These are phyloP conservation scores for Ceratothoa steindachneri DNA, from an alignment of 2,888 invertebrate species.

Conservation along the genomic window DNA sequence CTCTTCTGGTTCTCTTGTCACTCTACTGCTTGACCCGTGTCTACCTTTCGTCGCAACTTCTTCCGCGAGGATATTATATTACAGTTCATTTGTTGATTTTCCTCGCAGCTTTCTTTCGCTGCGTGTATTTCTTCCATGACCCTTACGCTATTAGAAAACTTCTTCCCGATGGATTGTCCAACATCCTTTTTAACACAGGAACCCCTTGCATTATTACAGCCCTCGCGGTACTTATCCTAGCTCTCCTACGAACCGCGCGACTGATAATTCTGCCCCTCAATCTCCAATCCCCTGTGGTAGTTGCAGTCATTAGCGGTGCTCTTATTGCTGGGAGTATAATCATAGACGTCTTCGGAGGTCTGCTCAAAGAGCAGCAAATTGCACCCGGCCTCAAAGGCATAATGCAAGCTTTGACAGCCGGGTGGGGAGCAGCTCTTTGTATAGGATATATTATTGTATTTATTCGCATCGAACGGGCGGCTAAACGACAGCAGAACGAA, in stretches of 20 bases:
- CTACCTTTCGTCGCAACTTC: conserved; percentile 77
- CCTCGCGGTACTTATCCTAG: conserved; percentile 79
- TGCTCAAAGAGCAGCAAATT: conserved; percentile 9
- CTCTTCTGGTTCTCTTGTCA: conserved; percentile 75
- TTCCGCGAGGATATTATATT: conserved; percentile 82
- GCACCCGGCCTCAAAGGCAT: conserved; percentile 52
- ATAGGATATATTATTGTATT: conserved; percentile 65
- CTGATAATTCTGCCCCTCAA: conserved; percentile 52
- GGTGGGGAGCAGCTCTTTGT: conserved; percentile 77
- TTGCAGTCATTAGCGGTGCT: conserved; percentile 71
- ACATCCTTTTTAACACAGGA: conserved; percentile 76
- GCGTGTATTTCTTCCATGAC: conserved; percentile 84
- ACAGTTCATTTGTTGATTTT: conserved; percentile 78
- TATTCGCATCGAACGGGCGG: conserved; percentile 19
- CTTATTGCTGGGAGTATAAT: conserved; percentile 62
- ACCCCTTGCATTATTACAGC: conserved; percentile 83
- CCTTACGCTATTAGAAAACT: conserved; percentile 82
- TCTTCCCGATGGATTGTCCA: conserved; percentile 70
- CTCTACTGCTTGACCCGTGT: conserved; percentile 80
- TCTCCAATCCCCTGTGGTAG: conserved; percentile 70
- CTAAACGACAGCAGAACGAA: conserved; percentile 13
- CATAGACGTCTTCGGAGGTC: conserved; percentile 22
- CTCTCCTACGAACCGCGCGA: conserved; percentile 73
- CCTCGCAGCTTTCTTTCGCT: conserved; percentile 72
- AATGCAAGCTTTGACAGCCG: conserved; percentile 73